Evolutionary conservation across 2,797 vertebrate species (phyloP).

Genomic region (Microctenopoma stevenorrisi): DNA sequence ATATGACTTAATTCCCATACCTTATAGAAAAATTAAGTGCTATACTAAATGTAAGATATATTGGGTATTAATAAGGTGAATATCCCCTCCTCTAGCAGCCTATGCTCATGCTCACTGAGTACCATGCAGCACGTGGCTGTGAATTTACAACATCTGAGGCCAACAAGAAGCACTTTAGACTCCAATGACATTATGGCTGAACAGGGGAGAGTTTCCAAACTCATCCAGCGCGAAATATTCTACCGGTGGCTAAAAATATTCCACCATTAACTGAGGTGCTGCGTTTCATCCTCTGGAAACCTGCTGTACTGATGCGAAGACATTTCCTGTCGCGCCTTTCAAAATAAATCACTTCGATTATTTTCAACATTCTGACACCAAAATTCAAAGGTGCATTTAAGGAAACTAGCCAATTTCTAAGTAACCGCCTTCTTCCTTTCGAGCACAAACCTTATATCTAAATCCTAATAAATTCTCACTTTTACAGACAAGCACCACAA

Average conservation of each 20-base stretch:
- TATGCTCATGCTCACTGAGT: too few relatives aligned
- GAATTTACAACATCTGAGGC: not conserved
- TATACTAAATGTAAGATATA: not conserved
- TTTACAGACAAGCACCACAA: not conserved
- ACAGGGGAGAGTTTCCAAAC: slow-evolving; percentile 23
- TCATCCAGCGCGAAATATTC: slow-evolving; percentile 59
- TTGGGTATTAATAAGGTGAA: not conserved
- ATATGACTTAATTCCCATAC: too few relatives aligned
- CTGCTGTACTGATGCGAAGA: not conserved
- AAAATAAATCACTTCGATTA: slow-evolving; percentile 43
- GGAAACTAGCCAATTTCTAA: too few relatives aligned
- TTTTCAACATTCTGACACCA: too few relatives aligned
- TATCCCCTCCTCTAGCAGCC: too few relatives aligned
- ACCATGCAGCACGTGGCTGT: too few relatives aligned
- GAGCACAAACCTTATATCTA: too few relatives aligned
- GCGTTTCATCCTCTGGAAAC: slow-evolving; percentile 62
- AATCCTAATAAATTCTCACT: too few relatives aligned
- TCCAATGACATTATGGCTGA: not conserved
- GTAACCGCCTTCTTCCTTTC: too few relatives aligned
- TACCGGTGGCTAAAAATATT: slow-evolving; percentile 68
- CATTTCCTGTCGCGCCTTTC: slow-evolving; percentile 19
- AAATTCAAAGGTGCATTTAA: not conserved
- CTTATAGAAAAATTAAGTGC: too few relatives aligned
- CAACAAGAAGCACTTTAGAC: not conserved
- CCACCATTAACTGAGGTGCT: slow-evolving; percentile 47